These are phyloP conservation scores for Rosalia funebris DNA, from an alignment of 2,888 invertebrate genomes.

Conservation along the genomic window DNA sequence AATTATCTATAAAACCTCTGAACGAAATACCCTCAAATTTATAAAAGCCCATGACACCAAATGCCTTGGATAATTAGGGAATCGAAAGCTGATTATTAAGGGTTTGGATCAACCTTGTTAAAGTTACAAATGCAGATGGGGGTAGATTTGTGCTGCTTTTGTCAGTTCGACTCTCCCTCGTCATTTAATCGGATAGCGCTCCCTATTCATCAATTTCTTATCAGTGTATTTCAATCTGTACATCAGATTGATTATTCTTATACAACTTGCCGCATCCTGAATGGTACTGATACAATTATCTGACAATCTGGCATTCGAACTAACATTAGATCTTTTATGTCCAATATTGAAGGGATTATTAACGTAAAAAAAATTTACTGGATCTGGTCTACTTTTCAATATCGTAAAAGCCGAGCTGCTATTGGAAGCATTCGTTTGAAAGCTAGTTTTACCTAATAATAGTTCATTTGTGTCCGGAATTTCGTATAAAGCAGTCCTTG, in stretches of 20 bases:
- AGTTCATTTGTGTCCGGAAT: too few species aligned
- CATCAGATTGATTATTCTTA: conserved; percentile 34
- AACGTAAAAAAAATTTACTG: too few species aligned
- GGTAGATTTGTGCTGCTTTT: conserved; percentile 51
- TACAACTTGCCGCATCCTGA: conserved; percentile 21
- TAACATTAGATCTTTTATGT: conserved; percentile 15
- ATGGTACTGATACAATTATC: conserved; percentile 29
- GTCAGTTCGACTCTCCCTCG: conserved; percentile 53
- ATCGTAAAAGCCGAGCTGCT: too few species aligned
- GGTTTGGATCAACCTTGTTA: conserved; percentile 48
- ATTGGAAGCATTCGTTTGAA: too few species aligned
- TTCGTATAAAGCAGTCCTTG: too few species aligned
- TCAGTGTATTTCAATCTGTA: conserved; percentile 45
- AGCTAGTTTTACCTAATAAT: too few species aligned
- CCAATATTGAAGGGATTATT: too few species aligned
- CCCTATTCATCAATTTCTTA: conserved; percentile 54
- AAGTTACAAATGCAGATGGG: conserved; percentile 55
- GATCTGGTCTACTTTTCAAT: too few species aligned
- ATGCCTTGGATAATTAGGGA: conserved; percentile 52
- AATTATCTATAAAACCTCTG: too few species aligned
- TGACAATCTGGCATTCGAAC: conserved; percentile 15
- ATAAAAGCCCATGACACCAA: conserved; percentile 28
- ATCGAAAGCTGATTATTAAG: conserved; percentile 55
- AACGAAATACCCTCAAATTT: conserved; percentile 12
- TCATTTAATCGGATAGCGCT: conserved; percentile 53